These are phyloP conservation scores for Desoria tigrina DNA, from an alignment of 2,888 invertebrate species.

Conservation along the genomic window DNA sequence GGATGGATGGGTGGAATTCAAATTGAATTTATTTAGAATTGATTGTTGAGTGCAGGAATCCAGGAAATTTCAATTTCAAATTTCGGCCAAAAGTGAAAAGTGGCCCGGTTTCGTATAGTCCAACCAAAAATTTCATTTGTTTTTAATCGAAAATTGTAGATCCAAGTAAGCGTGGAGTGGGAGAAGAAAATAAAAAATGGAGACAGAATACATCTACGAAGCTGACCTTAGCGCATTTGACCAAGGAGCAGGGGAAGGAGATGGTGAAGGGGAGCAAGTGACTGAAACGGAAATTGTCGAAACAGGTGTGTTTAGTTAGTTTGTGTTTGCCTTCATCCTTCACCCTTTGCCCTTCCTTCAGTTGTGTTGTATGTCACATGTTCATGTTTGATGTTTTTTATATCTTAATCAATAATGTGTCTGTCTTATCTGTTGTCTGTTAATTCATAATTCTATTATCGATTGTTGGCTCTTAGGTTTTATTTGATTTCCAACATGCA, in stretches of 20 bases:
- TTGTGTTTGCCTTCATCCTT: background rate
- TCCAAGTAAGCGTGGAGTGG: background rate
- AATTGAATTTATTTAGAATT: no score
- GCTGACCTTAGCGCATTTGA: slow-evolving; percentile 41
- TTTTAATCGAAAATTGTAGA: background rate
- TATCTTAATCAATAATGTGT: no score
- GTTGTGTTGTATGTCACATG: no score
- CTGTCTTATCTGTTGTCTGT: background rate
- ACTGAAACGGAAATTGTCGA: slow-evolving; percentile 8
- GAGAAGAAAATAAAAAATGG: slow-evolving; percentile 33
- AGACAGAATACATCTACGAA: slow-evolving; percentile 50
- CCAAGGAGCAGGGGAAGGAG: slow-evolving; percentile 27
- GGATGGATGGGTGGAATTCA: no score
- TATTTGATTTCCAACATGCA: no score
- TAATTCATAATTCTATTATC: background rate
- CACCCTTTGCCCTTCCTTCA: no score
- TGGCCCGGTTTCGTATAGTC: no score
- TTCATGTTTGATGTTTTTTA: no score
- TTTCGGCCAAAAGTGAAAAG: no score
- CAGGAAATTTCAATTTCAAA: no score
- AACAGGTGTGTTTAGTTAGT: slow-evolving; percentile 3
- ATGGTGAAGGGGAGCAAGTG: slow-evolving; percentile 21
- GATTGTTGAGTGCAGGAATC: no score
- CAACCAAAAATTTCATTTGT: no score
- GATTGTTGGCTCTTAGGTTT: background rate